Evolutionary conservation across 2,888 invertebrate species (phyloP), one percentile per base, ranked within the genome.

Genomic region (Labia minor): DNA sequence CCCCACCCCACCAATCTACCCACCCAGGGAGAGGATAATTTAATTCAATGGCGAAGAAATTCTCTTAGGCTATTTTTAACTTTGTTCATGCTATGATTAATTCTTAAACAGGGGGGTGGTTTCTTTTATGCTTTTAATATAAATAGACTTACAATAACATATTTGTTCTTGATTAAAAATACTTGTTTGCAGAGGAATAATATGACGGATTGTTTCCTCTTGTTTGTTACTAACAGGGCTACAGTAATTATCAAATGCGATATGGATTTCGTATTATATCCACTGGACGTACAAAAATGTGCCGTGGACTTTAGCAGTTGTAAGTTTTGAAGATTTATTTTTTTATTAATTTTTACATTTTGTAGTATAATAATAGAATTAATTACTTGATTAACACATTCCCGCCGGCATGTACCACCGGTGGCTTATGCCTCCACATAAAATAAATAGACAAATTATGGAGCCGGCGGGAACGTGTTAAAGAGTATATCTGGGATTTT

Each of bases 241-340:
- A 84, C 84, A 68, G 83, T 85, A 71, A 83, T 84, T 71, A 83
- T 85, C 71, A 84, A 85, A 76, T 85, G 85, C 75, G 83, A 84
- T 76, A 85, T 85, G 85, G 82, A 85, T 75, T 85, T 85, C 75
- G 83, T 83, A 67, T 77, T 85, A 69, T 85, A 85, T 73, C 85
- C 85, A 18, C 75, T 85, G 72, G 85, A 85, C 73, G 83, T 85
- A 61, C 85, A 85, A 75, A 83, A 81, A 72, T 85, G 85, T 75
- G 81, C 81, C 67, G 83, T 85, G 72, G 85, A 85, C 75, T 85
- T 85, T 74, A 83, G 84, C 75, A 85, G 84, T 75, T 85, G 85
- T 85, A 78, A 83, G 84, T 83, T 75, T 11, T 37, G 18, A 68
- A 63, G 61, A 26, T 26, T 62, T 49, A 63, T 65, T 33, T 63